A percentile compares a stretch with the other conserved stretches of the same genome.
These are phyloP conservation scores for Rhinoderma darwinii DNA, from an alignment of 2,113 vertebrate species.

Conservation along the genomic window DNA sequence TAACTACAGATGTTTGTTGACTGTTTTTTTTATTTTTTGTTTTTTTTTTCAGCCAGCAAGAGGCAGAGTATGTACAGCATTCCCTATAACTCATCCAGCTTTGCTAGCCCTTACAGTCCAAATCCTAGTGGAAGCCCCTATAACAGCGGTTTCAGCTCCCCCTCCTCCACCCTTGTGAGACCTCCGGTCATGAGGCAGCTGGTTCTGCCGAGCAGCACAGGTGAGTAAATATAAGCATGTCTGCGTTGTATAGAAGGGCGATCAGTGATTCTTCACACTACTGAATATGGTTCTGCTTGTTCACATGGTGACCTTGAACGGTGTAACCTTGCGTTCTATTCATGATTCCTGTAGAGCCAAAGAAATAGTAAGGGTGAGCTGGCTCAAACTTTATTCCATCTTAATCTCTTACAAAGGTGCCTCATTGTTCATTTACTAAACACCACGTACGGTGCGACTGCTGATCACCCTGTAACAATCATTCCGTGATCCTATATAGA, in stretches of 20 bases:
- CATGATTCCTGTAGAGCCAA: neutral
- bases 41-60: slow-evolving; percentile 81
- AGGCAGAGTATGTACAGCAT: slow-evolving; percentile 89
- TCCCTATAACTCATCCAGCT: slow-evolving; percentile 82
- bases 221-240: slow-evolving; percentile 66
- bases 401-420: too few species aligned
- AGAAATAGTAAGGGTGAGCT: too few species aligned
- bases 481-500: too few species aligned
- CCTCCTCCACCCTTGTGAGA: slow-evolving; percentile 89
- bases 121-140: slow-evolving; percentile 90
- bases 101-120: slow-evolving; percentile 86
- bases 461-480: too few species aligned
- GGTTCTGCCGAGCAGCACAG: slow-evolving; percentile 86
- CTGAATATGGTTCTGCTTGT: neutral
- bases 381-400: too few species aligned
- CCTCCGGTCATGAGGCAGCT: slow-evolving; percentile 90
- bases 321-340: neutral
- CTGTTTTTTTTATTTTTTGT: neutral
- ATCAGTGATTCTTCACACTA: neutral
- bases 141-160: slow-evolving; percentile 94
- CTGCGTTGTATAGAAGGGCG: neutral
- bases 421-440: too few species aligned
- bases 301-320: neutral
- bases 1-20: neutral
- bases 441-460: too few species aligned